Base-by-base conservation (phyloP, 2,888 invertebrate species). In the Drosophila suboccidentalis region DNA sequence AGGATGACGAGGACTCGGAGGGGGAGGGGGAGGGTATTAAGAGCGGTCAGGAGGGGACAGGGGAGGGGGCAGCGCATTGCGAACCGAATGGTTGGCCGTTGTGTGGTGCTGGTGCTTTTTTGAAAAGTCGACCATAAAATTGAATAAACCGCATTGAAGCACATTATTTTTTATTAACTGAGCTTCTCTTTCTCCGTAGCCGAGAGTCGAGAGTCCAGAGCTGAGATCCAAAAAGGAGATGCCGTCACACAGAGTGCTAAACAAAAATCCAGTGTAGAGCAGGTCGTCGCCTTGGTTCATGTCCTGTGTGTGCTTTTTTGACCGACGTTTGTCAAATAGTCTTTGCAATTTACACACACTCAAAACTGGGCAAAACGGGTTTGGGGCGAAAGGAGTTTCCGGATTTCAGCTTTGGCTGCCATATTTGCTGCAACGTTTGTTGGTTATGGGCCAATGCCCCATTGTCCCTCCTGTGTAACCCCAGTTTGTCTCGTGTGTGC, bases 151-250 rank as follows among this genome's bases (percentile, higher is more conserved):
- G 86, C 89, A 86, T 86, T 86, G 89, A 82, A 85, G 86, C 82
- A 89, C 89, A 86, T 86, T 86, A 89, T 86, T 85, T 86, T 86
- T 89, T 86, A 86, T 86, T 89, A 89, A 86, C 87, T 86, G 86
- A 72, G 71, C 82, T 66, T 54, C 19, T 17, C 41, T 26, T 32
- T 41, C 17, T 17, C 19, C 29, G 32, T 29, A 1, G 26, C 19
- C 13, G 11, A 8, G 17, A 38, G 32, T 58, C 47, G 34, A 38
- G 54, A 55, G 50, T 36, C 47, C 29, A 38, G 54, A 55, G 50
- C 32, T 34, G 41, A 58, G 64, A 54, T 43, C 60, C 61, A 54
- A 38, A 38, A 38, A 46, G 38, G 41, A 41, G 66, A 64, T 71
- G 68, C 68, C 80, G 57, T 62, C 55, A 70, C 51, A 61, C 49